Base-by-base conservation (phyloP, 2,113 vertebrate genomes). In the Haemorhous mexicanus region DNA sequence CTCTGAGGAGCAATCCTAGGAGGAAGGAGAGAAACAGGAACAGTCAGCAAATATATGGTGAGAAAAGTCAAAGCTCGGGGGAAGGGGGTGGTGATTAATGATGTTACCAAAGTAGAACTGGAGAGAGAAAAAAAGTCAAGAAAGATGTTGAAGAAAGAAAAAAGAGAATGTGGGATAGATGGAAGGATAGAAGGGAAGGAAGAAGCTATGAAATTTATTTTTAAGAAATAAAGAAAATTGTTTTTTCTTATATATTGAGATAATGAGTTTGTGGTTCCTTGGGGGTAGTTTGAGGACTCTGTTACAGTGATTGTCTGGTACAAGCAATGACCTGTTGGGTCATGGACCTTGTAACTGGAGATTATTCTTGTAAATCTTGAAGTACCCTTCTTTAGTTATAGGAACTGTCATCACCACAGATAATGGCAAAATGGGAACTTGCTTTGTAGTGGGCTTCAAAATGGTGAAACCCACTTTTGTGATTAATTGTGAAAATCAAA, bases 21-120 rank as follows among this genome's bases (percentile, higher is more conserved):
- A 93, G 78, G 63, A 76, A 68, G 37, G 58, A 58, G 50, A 89
- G 59, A 53, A 73, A 46, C 50, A 77, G 75, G 55, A 87, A 35
- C n/a, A 95, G 49, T 90, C 79, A 85, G 61, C 87, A 95, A 93
- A 95, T 94, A 84, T 32, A 80, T 75, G 85, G 68, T 92, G 88
- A 78, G 67, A 56, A 67, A 93, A 93, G 59, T 85, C 79, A 84
- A 77, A 95, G 55, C 61, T 84, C 11, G 11, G n/a, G 4, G 26
- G 2, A 22, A 19, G 22, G 27, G 12, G 7, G 21, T 9, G 32
- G 33, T 83, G 82, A 84, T 95, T 83, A 93, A 80, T 64, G 43
- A 44, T 81, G 59, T 39, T 82, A 76, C 21, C 35, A 47, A 90
- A 64, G 58, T 28, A 56, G 64, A 74, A 62, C 7, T 62, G 15